Evolutionary conservation across 35 echinoderm and acorn worm genomes (phyloP).

Genomic region (Holothuria glaberrima): DNA sequence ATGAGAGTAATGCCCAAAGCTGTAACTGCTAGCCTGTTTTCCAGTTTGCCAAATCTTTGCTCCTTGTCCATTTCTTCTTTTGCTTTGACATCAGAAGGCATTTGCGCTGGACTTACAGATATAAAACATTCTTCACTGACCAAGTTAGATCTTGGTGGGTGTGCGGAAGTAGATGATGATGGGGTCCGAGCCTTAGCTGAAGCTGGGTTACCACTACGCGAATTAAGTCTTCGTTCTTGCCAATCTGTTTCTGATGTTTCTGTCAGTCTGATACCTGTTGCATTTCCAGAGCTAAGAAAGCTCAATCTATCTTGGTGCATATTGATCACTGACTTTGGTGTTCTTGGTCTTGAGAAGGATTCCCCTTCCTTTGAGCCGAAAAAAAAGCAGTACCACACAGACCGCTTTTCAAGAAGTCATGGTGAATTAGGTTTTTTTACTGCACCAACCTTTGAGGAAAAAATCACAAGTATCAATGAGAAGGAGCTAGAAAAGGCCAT

Average conservation of each 20-base stretch:
- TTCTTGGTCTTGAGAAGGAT: slow-evolving; percentile 87
- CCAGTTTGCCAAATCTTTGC: slow-evolving; percentile 50
- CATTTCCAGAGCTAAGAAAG: slow-evolving; percentile 55
- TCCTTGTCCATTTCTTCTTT: slow-evolving; percentile 42
- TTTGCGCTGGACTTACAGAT: slow-evolving; percentile 56
- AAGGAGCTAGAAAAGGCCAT: slow-evolving; percentile 66
- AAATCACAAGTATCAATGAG: slow-evolving; percentile 59
- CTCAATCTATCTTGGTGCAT: slow-evolving; percentile 86
- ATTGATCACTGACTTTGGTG: slow-evolving; percentile 84
- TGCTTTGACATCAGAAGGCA: slow-evolving; percentile 44
- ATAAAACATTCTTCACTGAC: slow-evolving; percentile 44
- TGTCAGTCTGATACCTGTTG: slow-evolving; percentile 68
- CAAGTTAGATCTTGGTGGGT: slow-evolving; percentile 71
- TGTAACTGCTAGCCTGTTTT: slow-evolving; percentile 31
- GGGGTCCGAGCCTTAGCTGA: slow-evolving; percentile 56
- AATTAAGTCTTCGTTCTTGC: slow-evolving; percentile 80
- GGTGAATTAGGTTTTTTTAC: slow-evolving; percentile 91
- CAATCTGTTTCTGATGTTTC: slow-evolving; percentile 72
- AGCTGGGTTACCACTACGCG: slow-evolving; percentile 32
- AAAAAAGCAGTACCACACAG: slow-evolving; percentile 67
- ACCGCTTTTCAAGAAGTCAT: slow-evolving; percentile 78
- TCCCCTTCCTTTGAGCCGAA: slow-evolving; percentile 51
- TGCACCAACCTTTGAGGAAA: slow-evolving; percentile 72
- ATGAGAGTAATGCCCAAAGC: slow-evolving; percentile 47
- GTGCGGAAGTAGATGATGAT: slow-evolving; percentile 69